These are phyloP conservation scores for Pyrochroa serraticornis DNA, from an alignment of 2,888 invertebrate species.

Conservation along the genomic window DNA sequence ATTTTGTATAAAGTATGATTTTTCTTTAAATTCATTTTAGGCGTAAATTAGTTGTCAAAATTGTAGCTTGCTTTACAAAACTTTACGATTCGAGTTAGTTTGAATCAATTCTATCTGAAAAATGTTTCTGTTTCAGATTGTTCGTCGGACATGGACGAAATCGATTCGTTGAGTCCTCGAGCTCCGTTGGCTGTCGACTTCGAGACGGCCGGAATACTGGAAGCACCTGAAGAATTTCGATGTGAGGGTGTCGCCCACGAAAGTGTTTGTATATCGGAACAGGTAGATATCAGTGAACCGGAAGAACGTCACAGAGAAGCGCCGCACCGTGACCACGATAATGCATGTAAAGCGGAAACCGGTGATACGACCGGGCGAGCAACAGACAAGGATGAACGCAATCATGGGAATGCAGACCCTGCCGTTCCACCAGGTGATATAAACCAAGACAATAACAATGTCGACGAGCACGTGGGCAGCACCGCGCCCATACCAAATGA, in stretches of 20 bases:
- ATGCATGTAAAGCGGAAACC: slow-evolving; percentile 33
- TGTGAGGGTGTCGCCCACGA: slow-evolving; percentile 2
- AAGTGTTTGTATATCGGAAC: neutral
- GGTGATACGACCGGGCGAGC: slow-evolving; percentile 34
- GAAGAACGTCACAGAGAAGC: slow-evolving; percentile 27
- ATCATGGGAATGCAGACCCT: slow-evolving; percentile 2
- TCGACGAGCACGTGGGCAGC: slow-evolving; percentile 27
- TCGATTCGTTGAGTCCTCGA: neutral
- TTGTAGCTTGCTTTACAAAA: too few relatives aligned
- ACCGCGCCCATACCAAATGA: slow-evolving; percentile 19
- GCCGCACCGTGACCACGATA: slow-evolving; percentile 32
- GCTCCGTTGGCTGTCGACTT: neutral
- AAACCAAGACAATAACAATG: slow-evolving; percentile 16
- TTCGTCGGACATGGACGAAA: neutral
- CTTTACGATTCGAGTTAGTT: too few relatives aligned
- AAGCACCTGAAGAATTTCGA: slow-evolving; percentile 30
- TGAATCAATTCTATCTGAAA: too few relatives aligned
- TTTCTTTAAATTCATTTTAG: too few relatives aligned
- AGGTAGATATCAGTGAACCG: slow-evolving; percentile 27
- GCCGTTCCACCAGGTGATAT: neutral
- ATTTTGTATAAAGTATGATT: too few relatives aligned
- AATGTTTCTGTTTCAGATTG: too few relatives aligned
- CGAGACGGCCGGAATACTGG: slow-evolving; percentile 15
- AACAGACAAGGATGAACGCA: slow-evolving; percentile 13
- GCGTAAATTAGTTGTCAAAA: too few relatives aligned